Conservation (phyloP, 1,140 invertebrate species). For the Lithobius niger region DNA sequence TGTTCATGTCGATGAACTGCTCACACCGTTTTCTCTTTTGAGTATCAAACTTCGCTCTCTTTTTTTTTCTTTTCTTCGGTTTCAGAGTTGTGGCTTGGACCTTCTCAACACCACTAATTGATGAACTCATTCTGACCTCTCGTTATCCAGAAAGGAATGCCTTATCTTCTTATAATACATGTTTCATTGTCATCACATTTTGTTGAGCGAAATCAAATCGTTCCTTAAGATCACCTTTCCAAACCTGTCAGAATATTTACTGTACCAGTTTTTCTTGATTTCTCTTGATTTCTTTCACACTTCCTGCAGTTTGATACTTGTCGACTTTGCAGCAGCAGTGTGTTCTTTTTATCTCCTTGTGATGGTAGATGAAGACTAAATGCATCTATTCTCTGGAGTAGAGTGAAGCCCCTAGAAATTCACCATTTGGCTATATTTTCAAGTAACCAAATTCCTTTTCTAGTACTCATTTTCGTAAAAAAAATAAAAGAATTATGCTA, state of each 20-base stretch:
- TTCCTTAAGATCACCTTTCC: not conserved
- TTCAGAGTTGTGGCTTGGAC: no score
- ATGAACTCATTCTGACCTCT: slow-evolving; percentile 11
- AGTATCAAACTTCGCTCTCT: no score
- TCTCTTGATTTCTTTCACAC: slow-evolving; percentile 11
- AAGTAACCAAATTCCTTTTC: slow-evolving; percentile 6
- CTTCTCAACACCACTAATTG: slow-evolving; percentile 10
- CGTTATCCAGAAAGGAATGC: slow-evolving; percentile 8
- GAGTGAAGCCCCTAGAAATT: slow-evolving; percentile 12
- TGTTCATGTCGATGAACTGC: slow-evolving; percentile 9
- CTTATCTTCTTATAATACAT: slow-evolving; percentile 14
- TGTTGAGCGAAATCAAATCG: slow-evolving; percentile 6
- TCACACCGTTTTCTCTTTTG: slow-evolving; percentile 12
- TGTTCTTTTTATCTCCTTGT: not conserved
- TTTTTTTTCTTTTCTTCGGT: no score
- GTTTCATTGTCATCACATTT: slow-evolving; percentile 11
- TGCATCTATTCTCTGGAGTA: slow-evolving; percentile 11
- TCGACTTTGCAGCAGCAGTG: not conserved
- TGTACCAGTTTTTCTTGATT: slow-evolving; percentile 12
- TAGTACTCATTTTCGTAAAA: not conserved
- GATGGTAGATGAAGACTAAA: not conserved
- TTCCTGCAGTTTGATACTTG: slow-evolving; percentile 14
- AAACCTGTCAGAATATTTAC: slow-evolving; percentile 5
- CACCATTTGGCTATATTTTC: slow-evolving; percentile 13
- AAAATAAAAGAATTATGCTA: not conserved